These are phyloP conservation scores for Laupala kohalensis DNA, from an alignment of 1,140 invertebrate genomes.

Conservation along the genomic window DNA sequence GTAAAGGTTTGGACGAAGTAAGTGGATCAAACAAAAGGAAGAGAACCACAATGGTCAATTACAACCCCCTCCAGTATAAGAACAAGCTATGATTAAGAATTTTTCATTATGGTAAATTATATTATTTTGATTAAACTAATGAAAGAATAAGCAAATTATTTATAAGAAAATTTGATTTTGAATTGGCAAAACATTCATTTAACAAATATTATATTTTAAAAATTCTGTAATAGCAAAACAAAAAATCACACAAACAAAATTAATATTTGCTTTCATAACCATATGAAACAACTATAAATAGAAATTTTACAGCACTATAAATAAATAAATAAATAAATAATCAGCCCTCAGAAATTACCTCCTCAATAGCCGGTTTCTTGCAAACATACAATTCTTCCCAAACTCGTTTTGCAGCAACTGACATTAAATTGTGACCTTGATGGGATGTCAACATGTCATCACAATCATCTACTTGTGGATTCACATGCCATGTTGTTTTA, in stretches of 20 bases:
- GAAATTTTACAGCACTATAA: not conserved
- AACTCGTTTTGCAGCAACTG: constrained; percentile 77
- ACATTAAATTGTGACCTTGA: constrained; percentile 74
- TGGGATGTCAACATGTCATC: constrained; percentile 64
- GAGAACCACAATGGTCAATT: too few species aligned
- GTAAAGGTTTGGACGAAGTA: too few species aligned
- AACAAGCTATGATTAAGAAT: too few species aligned
- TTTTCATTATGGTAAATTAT: too few species aligned
- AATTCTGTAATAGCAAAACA: not conserved
- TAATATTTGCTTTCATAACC: not conserved
- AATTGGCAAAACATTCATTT: not conserved
- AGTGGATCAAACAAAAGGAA: too few species aligned
- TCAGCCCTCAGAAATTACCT: too few species aligned
- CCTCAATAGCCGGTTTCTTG: constrained; percentile 90
- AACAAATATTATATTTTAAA: not conserved
- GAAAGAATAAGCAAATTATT: too few species aligned
- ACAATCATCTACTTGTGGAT: constrained; percentile 55
- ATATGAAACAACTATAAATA: not conserved
- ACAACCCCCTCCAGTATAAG: too few species aligned
- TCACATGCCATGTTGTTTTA: constrained; percentile 80
- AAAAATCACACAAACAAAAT: not conserved
- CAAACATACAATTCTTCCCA: constrained; percentile 95
- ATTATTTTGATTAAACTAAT: too few species aligned
- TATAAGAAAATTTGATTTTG: not conserved
- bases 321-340: not conserved